Conservation (phyloP, 1,140 invertebrate species). For the Tetragnatha versicolor region DNA sequence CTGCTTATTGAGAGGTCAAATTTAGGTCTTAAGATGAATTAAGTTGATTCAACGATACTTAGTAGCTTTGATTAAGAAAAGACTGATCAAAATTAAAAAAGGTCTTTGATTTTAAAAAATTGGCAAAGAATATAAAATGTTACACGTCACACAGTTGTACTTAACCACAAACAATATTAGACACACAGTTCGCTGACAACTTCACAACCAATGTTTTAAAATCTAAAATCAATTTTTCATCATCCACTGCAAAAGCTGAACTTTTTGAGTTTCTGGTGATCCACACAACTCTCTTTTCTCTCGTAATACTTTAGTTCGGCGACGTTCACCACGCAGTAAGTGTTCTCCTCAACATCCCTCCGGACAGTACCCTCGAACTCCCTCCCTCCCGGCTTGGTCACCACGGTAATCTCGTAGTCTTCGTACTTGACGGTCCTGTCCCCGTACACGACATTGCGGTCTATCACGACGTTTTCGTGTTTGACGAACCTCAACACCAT, state of each 20-base stretch:
- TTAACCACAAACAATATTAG: too few species aligned
- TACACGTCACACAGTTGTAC: too few species aligned
- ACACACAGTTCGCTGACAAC: too few species aligned
- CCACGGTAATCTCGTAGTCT: conserved; percentile 71
- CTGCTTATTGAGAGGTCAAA: too few species aligned
- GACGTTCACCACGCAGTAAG: conserved; percentile 74
- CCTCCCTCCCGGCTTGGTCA: conserved; percentile 73
- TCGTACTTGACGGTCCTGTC: conserved; percentile 10
- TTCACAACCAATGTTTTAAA: too few species aligned
- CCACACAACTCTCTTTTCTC: conserved; percentile 77
- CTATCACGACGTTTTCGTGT: conserved; percentile 71
- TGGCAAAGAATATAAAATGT: too few species aligned
- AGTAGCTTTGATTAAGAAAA: too few species aligned
- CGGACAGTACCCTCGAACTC: conserved; percentile 78
- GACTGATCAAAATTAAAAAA: too few species aligned
- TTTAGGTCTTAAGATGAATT: too few species aligned
- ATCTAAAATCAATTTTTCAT: neutral
- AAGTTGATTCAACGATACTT: too few species aligned
- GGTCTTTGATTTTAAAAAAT: too few species aligned
- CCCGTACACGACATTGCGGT: conserved; percentile 61
- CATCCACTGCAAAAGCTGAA: conserved; percentile 65
- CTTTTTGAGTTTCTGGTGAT: conserved; percentile 75
- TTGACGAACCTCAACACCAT: conserved; percentile 67
- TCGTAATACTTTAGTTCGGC: conserved; percentile 82
- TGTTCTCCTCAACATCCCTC: conserved; percentile 67